Evolutionary conservation across 2,113 vertebrate species (phyloP), one percentile per base, ranked within the genome.

Genomic region (Emydocephalus ijimae): DNA sequence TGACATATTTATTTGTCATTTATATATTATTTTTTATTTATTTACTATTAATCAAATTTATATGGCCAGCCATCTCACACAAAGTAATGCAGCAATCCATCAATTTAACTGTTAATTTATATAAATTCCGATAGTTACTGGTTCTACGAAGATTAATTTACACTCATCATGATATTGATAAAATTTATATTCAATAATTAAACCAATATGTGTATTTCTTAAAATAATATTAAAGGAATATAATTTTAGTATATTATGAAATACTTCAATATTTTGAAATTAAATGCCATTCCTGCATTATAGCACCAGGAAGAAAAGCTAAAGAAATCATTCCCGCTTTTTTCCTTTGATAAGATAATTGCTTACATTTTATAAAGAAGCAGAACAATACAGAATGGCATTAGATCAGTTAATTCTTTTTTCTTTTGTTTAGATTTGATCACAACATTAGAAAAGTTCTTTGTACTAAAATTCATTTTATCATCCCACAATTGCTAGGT

Each of bases 321-420:
- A 48, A 57, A 87, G 5, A 45, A 95, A 94, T 95, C 95, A 94
- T n/a, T 20, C 39, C 34, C 15, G 94, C 92, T 94, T 23, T 95
- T 95, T 96, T 96, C 91, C 91, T 97, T 96, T 97, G 95, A 97
- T 97, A 93, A 93, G 95, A 93, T 97, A 97, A 97, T 97, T 97
- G 95, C 94, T 92, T 96, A 69, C 94, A 96, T 97, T 96, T 95
- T 94, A 97, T 94, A 97, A 96, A 92, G 50, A 81, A 81, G 34
- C 18, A 21, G 18, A 81, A 39, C 18, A 81, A 81, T 39, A 21
- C 69, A 29, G 57, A 92, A 96, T 94, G 92, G 88, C 96, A 96
- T 94, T 92, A 94, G 86, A 96, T 96, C 95, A 96, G 91, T 95
- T 95, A 97, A 95, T 94, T 86, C 96, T 95, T 95, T 97, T 97